Base-by-base conservation (phyloP, 2,888 invertebrate species). In the Brenthis hecate region DNA sequence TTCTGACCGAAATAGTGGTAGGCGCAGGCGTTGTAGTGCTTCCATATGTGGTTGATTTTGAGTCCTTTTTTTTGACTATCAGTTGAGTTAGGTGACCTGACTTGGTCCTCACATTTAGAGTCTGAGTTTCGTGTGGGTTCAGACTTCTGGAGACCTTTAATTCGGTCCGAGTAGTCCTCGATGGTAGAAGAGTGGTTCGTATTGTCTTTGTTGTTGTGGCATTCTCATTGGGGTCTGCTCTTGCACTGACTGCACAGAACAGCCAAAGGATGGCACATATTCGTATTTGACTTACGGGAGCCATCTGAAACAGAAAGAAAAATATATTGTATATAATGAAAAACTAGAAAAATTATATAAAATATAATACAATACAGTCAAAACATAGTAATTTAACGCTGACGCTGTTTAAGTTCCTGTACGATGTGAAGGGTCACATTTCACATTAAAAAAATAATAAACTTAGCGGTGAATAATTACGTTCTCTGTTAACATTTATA, bases 31-130 rank as follows among this genome's bases (percentile, higher is more conserved):
- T 80, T 65, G 69, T 81, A 70, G 28, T 80, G 72, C 28, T 88
- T 79, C 73, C 72, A 13, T 75, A 68, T 1, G 78, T 76, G 8
- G 68, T 88, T 83, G 93, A 87, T 78, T 95, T 95, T 5, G 90
- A 88, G 68, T 95, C 95, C 71, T 95, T 93, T 78, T 95, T 94
- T 84, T 96, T 96, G 6, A 96, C 96, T 56, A 96, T 95, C 13
- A 97, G 89, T 76, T 96, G 96, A 0, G 97, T 96, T 32, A 96
- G 88, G 70, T 95, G 95, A 2, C 97, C 97, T 28, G 95, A 94
- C 80, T 95, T 95, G 0, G 96, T 96, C 78, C 95, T 94, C 0
- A 97, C 96, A 79, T 95, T 96, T 55, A 97, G 87, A 50, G 96
- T 96, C 81, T 96, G 96, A 58, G 96, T 96, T 73, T 96, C 94